Percentiles rank a stretch among this genome's conserved stretches.
Conservation (phyloP, 2,797 vertebrate genomes). For the Anguilla megastoma region DNA sequence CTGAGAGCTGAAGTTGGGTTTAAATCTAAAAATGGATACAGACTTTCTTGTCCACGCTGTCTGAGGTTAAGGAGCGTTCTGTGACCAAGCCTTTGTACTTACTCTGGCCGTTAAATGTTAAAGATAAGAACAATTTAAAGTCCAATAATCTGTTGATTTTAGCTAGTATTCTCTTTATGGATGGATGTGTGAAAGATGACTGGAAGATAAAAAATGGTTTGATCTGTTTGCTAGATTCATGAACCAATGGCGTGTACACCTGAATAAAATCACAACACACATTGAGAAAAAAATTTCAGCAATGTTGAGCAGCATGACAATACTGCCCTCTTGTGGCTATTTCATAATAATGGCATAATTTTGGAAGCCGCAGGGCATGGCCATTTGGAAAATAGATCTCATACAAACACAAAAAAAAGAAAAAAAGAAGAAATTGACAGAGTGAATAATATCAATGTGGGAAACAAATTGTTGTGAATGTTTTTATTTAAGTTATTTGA, state of each 20-base stretch:
- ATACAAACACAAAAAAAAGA: no score
- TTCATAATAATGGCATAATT: neutral
- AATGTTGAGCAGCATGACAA: neutral
- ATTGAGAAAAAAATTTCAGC: neutral
- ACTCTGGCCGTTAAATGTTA: neutral
- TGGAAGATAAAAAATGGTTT: neutral
- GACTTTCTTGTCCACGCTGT: neutral
- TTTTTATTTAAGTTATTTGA: neutral
- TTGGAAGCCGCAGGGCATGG: neutral
- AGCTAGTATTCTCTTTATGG: neutral
- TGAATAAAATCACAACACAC: neutral
- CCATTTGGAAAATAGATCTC: neutral
- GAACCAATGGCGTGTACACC: neutral
- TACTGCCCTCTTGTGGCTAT: neutral
- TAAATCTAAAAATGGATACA: neutral
- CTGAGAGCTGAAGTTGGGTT: neutral
- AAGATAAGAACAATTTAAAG: neutral
- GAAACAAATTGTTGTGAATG: neutral
- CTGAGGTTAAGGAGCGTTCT: neutral
- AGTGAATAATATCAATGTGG: neutral
- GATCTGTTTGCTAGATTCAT: neutral
- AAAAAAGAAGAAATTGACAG: neutral
- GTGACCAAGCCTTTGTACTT: neutral
- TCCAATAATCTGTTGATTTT: neutral
- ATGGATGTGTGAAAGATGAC: neutral